phyloP scores from a whole-genome alignment of 2,113 vertebrate genomes.

The Calidris pugnax region DNA sequence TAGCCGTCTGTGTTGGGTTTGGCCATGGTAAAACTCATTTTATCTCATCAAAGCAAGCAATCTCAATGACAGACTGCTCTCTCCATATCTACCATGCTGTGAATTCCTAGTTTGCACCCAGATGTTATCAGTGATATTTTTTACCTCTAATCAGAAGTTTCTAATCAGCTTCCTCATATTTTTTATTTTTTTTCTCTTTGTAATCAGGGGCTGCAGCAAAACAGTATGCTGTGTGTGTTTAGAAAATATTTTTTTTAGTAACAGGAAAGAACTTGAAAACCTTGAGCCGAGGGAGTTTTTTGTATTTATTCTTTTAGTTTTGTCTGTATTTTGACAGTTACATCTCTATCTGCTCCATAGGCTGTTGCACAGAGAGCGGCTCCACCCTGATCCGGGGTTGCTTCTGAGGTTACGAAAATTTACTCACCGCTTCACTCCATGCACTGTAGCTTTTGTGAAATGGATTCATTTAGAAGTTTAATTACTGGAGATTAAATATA shows the following conservation, averaged over 20 bases:
- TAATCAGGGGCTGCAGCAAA: neutral
- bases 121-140: neutral
- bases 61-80: neutral
- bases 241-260: neutral
- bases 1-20: neutral
- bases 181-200: neutral
- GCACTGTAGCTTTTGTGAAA: constrained; percentile 45
- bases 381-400: neutral
- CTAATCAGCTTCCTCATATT: neutral
- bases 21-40: neutral
- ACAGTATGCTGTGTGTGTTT: neutral
- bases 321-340: neutral
- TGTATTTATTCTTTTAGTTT: neutral
- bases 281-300: neutral
- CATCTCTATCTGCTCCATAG: neutral
- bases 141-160: neutral
- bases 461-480: constrained; percentile 53
- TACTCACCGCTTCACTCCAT: constrained; percentile 26
- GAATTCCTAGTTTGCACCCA: neutral
- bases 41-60: neutral
- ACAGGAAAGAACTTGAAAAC: neutral
- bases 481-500: constrained; percentile 65
- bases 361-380: neutral
- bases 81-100: neutral
- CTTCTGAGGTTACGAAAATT: constrained; percentile 15